phyloP scores from a whole-genome alignment of 1,140 invertebrate genomes.

The Drosophila melanica region DNA sequence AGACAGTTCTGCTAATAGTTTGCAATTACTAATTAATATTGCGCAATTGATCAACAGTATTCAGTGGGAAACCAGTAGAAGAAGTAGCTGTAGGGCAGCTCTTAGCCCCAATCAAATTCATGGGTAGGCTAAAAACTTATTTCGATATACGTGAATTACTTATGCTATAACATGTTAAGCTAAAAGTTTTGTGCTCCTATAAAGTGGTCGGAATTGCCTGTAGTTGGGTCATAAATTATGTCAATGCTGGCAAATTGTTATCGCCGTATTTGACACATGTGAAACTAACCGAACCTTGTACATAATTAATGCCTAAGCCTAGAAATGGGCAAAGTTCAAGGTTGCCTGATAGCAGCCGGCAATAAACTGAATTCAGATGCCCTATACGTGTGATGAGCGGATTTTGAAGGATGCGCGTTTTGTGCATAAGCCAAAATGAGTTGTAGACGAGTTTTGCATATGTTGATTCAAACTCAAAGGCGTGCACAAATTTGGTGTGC shows the following conservation, averaged over 20 bases:
- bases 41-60: constrained; percentile 2
- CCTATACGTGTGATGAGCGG: neutral
- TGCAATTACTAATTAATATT: constrained; percentile 9
- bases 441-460: constrained; percentile 33
- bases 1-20: neutral
- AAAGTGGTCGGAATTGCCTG: neutral
- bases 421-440: constrained; percentile 20
- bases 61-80: neutral
- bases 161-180: constrained; percentile 31
- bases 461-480: constrained; percentile 31
- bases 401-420: constrained; percentile 3
- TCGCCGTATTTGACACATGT: constrained; percentile 51
- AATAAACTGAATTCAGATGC: constrained; percentile 8
- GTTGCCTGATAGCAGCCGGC: constrained; percentile 28
- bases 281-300: constrained; percentile 44
- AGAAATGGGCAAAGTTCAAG: constrained; percentile 37
- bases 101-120: constrained; percentile 40
- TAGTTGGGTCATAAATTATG: constrained; percentile 45
- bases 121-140: constrained; percentile 29
- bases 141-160: constrained; percentile 40
- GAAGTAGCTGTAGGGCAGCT: neutral
- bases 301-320: constrained; percentile 43
- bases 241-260: constrained; percentile 50
- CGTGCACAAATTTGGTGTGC: constrained; percentile 29
- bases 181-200: constrained; percentile 31